Percentiles rank a stretch among this genome's conserved stretches.
Conservation (phyloP, 1,140 invertebrate species). For the Drosophila ercepeae region DNA sequence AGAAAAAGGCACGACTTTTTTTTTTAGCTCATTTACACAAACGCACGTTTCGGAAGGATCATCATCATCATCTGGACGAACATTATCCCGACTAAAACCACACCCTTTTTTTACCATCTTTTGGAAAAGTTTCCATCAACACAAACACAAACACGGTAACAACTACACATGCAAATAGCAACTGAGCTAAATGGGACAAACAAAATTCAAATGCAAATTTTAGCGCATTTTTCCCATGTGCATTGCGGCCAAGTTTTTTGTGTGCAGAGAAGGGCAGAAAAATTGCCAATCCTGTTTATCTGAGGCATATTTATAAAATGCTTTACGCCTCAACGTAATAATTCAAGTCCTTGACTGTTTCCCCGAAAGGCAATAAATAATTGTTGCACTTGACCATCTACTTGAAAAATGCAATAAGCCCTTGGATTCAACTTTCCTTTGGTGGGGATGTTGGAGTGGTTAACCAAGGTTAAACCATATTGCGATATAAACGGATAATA, state of each 20-base stretch:
- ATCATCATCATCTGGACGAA: constrained; percentile 25
- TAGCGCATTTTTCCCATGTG: constrained; percentile 56
- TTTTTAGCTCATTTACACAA: constrained; percentile 70
- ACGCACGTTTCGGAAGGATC: constrained; percentile 48
- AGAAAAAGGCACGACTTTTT: constrained; percentile 22
- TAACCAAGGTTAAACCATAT: constrained; percentile 12
- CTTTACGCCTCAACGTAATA: constrained; percentile 37
- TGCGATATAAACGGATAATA: constrained; percentile 1
- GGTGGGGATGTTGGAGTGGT: constrained; percentile 10
- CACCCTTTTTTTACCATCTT: constrained; percentile 41
- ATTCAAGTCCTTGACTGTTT: constrained; percentile 32
- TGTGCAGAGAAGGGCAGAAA: constrained; percentile 29
- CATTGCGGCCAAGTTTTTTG: constrained; percentile 50
- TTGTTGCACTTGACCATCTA: constrained; percentile 35
- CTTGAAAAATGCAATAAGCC: constrained; percentile 75
- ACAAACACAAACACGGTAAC: constrained; percentile 27
- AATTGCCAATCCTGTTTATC: constrained; percentile 20
- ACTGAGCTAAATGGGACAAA: constrained; percentile 19
- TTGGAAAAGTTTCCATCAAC: constrained; percentile 49
- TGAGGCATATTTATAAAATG: constrained; percentile 7
- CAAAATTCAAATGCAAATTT: constrained; percentile 59
- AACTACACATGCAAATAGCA: constrained; percentile 56
- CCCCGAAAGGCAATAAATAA: constrained; percentile 60
- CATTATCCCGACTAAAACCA: constrained; percentile 27
- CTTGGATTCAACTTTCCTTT: constrained; percentile 7